Conservation (phyloP, 2,113 vertebrate species). For the Pseudopipra pipra region DNA sequence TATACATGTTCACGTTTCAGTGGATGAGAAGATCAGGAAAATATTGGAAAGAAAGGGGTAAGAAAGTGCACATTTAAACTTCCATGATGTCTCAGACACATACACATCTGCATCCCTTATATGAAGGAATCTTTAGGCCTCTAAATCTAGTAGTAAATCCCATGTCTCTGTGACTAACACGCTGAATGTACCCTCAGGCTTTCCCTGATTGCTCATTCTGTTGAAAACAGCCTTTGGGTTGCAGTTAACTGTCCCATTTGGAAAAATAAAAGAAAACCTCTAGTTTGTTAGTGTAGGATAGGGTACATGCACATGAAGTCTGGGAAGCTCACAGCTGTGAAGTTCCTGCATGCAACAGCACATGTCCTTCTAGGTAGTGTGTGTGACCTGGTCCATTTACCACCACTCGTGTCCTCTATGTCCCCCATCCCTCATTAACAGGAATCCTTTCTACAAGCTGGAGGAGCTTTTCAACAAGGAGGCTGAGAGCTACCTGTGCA, state of each 20-base stretch:
- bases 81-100: not conserved
- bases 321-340: not conserved
- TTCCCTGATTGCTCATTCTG: not conserved
- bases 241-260: not conserved
- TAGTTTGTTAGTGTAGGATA: not conserved
- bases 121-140: not conserved
- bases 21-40: not conserved
- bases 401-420: not conserved
- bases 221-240: not conserved
- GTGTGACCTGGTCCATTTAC: no score
- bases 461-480: not conserved
- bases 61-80: not conserved
- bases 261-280: not conserved
- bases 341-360: not conserved
- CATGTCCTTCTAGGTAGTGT: fast-evolving
- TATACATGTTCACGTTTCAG: not conserved
- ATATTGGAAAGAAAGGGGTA: not conserved
- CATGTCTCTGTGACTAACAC: not conserved
- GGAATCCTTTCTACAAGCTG: not conserved
- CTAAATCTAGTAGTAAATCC: not conserved
- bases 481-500: not conserved
- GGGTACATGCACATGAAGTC: no score
- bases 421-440: not conserved
- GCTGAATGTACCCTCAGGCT: not conserved
- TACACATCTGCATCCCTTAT: not conserved